These are phyloP conservation scores for Bubalus kerabau DNA, from an alignment of 2,113 vertebrate genomes.

Conservation along the genomic window DNA sequence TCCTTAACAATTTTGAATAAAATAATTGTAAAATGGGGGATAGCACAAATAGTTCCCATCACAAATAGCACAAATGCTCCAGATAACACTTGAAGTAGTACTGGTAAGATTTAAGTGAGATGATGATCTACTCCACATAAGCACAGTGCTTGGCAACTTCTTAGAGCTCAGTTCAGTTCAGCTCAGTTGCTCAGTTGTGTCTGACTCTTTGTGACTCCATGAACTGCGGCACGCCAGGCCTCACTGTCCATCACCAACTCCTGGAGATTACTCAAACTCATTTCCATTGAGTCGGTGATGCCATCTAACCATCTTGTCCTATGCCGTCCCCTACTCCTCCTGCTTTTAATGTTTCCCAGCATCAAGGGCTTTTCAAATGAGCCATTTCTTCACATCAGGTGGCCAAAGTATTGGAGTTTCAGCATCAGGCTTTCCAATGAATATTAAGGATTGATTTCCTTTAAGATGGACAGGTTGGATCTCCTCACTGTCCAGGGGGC, in stretches of 20 bases:
- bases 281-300: background rate
- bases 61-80: background rate
- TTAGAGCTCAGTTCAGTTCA: background rate
- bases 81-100: background rate
- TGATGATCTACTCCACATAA: background rate
- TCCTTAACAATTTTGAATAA: background rate
- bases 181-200: background rate
- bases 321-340: background rate
- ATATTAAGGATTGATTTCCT: background rate
- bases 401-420: background rate
- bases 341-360: background rate
- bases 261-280: background rate
- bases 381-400: background rate
- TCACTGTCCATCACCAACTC: background rate
- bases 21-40: background rate
- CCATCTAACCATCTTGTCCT: background rate
- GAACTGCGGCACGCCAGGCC: fast-evolving
- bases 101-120: background rate
- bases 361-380: background rate
- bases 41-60: background rate
- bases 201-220: background rate
- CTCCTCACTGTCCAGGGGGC: background rate
- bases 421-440: background rate
- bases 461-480: background rate
- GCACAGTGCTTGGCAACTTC: background rate